phyloP scores from a whole-genome alignment of 2,888 invertebrate genomes.

The Euphydryas editha region DNA sequence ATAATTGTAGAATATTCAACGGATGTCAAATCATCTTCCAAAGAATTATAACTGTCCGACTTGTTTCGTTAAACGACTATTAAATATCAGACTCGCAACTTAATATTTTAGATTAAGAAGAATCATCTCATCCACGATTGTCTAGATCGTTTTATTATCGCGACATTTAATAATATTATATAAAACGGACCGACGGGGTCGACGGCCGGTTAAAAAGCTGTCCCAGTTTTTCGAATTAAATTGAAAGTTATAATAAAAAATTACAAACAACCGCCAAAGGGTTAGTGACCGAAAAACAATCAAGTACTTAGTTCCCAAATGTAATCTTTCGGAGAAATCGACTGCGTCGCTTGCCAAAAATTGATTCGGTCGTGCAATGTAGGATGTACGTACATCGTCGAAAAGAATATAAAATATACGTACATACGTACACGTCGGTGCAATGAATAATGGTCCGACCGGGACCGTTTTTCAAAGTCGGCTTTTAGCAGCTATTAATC shows the following conservation, averaged over 20 bases:
- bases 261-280: slow-evolving; percentile 60
- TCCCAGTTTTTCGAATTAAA: slow-evolving; percentile 59
- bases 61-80: slow-evolving; percentile 21
- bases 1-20: slow-evolving; percentile 72
- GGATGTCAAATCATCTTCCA: slow-evolving; percentile 55
- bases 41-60: slow-evolving; percentile 28
- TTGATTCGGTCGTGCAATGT: slow-evolving; percentile 50
- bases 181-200: slow-evolving; percentile 33
- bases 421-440: slow-evolving; percentile 59
- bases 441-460: slow-evolving; percentile 68
- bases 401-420: slow-evolving; percentile 63
- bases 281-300: slow-evolving; percentile 79
- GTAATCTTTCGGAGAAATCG: slow-evolving; percentile 77
- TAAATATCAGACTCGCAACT: slow-evolving; percentile 5
- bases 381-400: slow-evolving; percentile 51
- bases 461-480: slow-evolving; percentile 65
- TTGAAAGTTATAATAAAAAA: slow-evolving; percentile 61
- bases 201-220: slow-evolving; percentile 49
- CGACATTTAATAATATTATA: slow-evolving; percentile 6
- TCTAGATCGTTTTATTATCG: slow-evolving; percentile 1
- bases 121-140: not conserved
- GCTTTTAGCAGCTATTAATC: slow-evolving; percentile 61
- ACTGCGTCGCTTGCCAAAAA: slow-evolving; percentile 76
- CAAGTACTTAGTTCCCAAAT: slow-evolving; percentile 75
- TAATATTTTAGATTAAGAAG: not conserved